These are phyloP conservation scores for Sebastes schlegelii DNA, from an alignment of 2,113 vertebrate species.

Conservation along the genomic window DNA sequence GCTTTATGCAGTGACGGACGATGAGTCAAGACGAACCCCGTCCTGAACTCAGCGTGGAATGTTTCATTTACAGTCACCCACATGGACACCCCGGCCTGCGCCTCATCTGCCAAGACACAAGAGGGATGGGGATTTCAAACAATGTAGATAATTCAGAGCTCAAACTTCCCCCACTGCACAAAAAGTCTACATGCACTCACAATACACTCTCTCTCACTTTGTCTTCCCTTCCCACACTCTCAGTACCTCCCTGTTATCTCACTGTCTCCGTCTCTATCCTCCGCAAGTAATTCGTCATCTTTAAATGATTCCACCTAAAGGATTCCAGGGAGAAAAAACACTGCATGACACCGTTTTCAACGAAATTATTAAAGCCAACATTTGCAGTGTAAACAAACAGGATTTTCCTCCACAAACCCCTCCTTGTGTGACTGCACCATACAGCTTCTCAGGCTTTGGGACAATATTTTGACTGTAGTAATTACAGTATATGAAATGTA, in stretches of 20 bases:
- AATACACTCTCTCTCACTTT: slow-evolving; percentile 49
- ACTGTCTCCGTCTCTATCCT: slow-evolving; percentile 31
- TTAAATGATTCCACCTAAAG: slow-evolving; percentile 50
- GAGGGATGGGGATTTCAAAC: slow-evolving; percentile 71
- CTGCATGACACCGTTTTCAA: slow-evolving; percentile 55
- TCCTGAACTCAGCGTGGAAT: slow-evolving; percentile 73
- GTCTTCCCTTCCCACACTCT: slow-evolving; percentile 53
- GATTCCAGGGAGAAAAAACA: slow-evolving; percentile 32
- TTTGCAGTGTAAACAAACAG: slow-evolving; percentile 73
- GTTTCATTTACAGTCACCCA: slow-evolving; percentile 74
- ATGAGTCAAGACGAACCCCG: slow-evolving; percentile 75
- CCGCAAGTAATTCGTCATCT: slow-evolving; percentile 54
- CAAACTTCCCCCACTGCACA: slow-evolving; percentile 45
- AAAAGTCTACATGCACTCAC: slow-evolving; percentile 37
- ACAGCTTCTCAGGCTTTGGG: slow-evolving; percentile 62
- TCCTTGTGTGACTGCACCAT: slow-evolving; percentile 67
- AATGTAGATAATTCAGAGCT: slow-evolving; percentile 72
- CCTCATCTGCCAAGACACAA: slow-evolving; percentile 66
- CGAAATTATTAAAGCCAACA: slow-evolving; percentile 77
- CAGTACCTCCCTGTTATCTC: slow-evolving; percentile 54
- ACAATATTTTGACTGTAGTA: slow-evolving; percentile 79
- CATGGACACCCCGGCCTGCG: slow-evolving; percentile 51
- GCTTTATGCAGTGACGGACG: slow-evolving; percentile 68
- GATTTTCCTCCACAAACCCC: slow-evolving; percentile 67
- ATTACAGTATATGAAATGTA: slow-evolving; percentile 67